These are phyloP conservation scores for Meandrusa payeni DNA, from an alignment of 2,888 invertebrate species.

Conservation along the genomic window DNA sequence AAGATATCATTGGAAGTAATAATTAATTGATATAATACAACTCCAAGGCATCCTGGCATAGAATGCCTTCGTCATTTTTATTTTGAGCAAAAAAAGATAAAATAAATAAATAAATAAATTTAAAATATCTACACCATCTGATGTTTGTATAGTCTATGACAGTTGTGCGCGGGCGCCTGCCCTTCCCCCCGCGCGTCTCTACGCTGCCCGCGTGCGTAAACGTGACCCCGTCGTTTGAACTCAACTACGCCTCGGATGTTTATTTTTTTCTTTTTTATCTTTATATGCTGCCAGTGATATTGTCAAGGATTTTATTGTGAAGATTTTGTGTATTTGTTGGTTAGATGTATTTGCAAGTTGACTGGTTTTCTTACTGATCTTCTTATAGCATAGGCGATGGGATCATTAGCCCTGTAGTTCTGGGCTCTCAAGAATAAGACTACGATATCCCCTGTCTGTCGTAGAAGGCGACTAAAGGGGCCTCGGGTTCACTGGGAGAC, in stretches of 20 bases:
- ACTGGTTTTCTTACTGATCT: neutral
- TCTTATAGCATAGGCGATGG: too few species aligned
- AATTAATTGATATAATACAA: too few species aligned
- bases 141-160: slow-evolving; percentile 18
- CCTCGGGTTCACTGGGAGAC: too few species aligned
- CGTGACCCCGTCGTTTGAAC: slow-evolving; percentile 72
- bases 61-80: too few species aligned
- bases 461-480: too few species aligned
- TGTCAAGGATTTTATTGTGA: slow-evolving; percentile 30
- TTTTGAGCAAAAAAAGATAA: too few species aligned
- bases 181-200: slow-evolving; percentile 33
- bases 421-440: too few species aligned
- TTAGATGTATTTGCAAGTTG: neutral
- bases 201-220: slow-evolving; percentile 73
- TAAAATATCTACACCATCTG: slow-evolving; percentile 18
- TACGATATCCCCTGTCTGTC: too few species aligned
- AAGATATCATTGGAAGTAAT: too few species aligned
- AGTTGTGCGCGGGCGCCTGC: slow-evolving; percentile 51
- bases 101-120: too few species aligned
- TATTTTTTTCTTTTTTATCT: slow-evolving; percentile 41
- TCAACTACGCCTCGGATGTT: slow-evolving; percentile 46
- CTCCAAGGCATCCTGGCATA: too few species aligned
- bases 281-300: slow-evolving; percentile 37
- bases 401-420: too few species aligned
- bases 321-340: slow-evolving; percentile 1